Conservation (phyloP, 23 tunicate genomes). For the Halocynthia aurantium region DNA sequence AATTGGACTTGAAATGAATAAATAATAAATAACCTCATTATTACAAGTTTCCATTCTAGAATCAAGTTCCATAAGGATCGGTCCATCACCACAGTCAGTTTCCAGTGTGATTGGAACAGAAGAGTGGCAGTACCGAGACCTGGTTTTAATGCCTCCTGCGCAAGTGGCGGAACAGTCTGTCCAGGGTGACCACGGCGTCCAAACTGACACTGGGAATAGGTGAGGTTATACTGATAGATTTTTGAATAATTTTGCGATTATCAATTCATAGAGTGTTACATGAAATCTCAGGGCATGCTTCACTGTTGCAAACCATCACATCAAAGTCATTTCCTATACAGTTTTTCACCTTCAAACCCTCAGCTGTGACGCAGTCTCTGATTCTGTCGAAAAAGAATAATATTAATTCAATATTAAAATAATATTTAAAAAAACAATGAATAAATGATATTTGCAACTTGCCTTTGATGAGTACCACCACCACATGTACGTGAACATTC, state of each 20-base stretch:
- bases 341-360: background rate
- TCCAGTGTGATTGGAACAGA: slow-evolving; percentile 15
- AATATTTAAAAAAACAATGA: background rate
- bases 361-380: slow-evolving; percentile 1
- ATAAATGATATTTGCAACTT: no score
- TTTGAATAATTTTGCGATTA: background rate
- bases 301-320: slow-evolving; percentile 2
- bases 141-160: slow-evolving; percentile 4
- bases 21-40: background rate
- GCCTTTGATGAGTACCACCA: slow-evolving; percentile 23
- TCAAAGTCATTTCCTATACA: slow-evolving; percentile 15
- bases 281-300: background rate
- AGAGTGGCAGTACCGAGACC: slow-evolving; percentile 8
- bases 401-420: background rate
- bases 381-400: background rate
- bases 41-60: slow-evolving; percentile 17
- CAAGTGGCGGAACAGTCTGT: slow-evolving; percentile 9
- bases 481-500: slow-evolving; percentile 21
- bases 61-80: slow-evolving; percentile 9
- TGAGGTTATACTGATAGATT: background rate
- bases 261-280: slow-evolving; percentile 7
- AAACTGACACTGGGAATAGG: slow-evolving; percentile 10
- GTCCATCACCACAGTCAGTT: slow-evolving; percentile 15
- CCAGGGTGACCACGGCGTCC: slow-evolving; percentile 27
- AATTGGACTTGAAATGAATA: background rate